Evolutionary conservation across 2,113 vertebrate species (phyloP).

Genomic region (Myrmecobius fasciatus): DNA sequence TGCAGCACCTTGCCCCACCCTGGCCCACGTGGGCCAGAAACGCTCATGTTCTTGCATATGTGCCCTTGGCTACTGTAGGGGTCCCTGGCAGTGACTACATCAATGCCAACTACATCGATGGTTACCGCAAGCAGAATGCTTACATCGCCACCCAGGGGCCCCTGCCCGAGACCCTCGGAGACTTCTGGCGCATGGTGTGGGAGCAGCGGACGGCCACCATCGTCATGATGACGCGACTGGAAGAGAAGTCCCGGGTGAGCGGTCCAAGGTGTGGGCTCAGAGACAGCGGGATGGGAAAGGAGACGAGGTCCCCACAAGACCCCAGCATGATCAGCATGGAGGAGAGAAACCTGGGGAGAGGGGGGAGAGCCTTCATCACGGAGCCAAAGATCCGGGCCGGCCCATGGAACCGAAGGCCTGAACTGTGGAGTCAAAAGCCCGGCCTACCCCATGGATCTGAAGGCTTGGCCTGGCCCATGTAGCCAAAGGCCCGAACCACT

Average conservation of each 20-base stretch:
- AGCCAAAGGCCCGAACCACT: too few species aligned
- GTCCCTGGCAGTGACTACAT: conserved; percentile 96
- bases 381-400: neutral
- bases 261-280: neutral
- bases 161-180: conserved; percentile 93
- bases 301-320: too few species aligned
- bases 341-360: neutral
- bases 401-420: too few species aligned
- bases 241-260: conserved; percentile 96
- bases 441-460: too few species aligned
- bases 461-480: too few species aligned
- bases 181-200: conserved; percentile 99
- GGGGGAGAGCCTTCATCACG: neutral
- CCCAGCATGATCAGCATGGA: neutral
- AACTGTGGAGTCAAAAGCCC: too few species aligned
- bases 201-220: conserved; percentile 95
- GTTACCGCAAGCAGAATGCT: conserved; percentile 97
- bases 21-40: accelerated
- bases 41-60: neutral
- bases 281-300: neutral
- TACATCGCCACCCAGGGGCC: conserved; percentile 98
- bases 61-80: conserved; percentile 77
- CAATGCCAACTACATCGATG: conserved; percentile 97
- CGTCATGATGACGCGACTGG: conserved; percentile 97
- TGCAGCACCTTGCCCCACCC: neutral